Percentiles rank a stretch among this genome's conserved stretches.
Conservation (phyloP, 2,888 invertebrate species). For the Strigamia maritima region DNA sequence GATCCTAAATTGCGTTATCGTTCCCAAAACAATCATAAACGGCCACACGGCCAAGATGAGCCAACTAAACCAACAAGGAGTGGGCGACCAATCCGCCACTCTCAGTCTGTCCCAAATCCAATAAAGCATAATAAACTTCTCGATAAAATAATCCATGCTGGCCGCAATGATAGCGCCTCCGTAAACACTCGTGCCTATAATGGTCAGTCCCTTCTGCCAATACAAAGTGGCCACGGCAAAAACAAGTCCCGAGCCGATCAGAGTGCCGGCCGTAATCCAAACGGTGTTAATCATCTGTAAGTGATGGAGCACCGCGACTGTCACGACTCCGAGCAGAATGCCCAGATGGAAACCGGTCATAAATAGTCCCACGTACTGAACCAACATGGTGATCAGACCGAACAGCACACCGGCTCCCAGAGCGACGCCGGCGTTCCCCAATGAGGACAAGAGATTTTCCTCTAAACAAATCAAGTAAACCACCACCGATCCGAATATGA, state of each 20-base stretch:
- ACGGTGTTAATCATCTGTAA: slow-evolving; percentile 61
- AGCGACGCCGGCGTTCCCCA: slow-evolving; percentile 72
- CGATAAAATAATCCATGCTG: slow-evolving; percentile 71
- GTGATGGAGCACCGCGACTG: slow-evolving; percentile 58
- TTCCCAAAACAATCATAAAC: slow-evolving; percentile 64
- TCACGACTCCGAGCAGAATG: slow-evolving; percentile 53
- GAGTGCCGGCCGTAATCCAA: slow-evolving; percentile 68
- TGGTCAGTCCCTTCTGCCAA: slow-evolving; percentile 71
- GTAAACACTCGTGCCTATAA: slow-evolving; percentile 71
- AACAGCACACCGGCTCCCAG: slow-evolving; percentile 70
- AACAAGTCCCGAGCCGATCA: slow-evolving; percentile 65
- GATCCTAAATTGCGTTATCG: slow-evolving; percentile 66
- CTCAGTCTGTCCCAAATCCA: slow-evolving; percentile 70
- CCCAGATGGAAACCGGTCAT: slow-evolving; percentile 77
- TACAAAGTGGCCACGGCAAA: slow-evolving; percentile 69
- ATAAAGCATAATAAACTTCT: slow-evolving; percentile 63
- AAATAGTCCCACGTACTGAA: slow-evolving; percentile 76
- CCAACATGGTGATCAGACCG: slow-evolving; percentile 75
- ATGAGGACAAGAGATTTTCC: slow-evolving; percentile 71
- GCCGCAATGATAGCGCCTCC: slow-evolving; percentile 70
- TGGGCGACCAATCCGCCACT: slow-evolving; percentile 49
- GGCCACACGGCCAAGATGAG: slow-evolving; percentile 71
- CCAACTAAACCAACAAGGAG: slow-evolving; percentile 72
- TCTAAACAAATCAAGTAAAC: slow-evolving; percentile 77
- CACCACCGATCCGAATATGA: slow-evolving; percentile 76